A percentile compares a stretch with the other conserved stretches of the same genome.
Conservation (phyloP, 1,140 invertebrate genomes). For the Camponotus pennsylvanicus region DNA sequence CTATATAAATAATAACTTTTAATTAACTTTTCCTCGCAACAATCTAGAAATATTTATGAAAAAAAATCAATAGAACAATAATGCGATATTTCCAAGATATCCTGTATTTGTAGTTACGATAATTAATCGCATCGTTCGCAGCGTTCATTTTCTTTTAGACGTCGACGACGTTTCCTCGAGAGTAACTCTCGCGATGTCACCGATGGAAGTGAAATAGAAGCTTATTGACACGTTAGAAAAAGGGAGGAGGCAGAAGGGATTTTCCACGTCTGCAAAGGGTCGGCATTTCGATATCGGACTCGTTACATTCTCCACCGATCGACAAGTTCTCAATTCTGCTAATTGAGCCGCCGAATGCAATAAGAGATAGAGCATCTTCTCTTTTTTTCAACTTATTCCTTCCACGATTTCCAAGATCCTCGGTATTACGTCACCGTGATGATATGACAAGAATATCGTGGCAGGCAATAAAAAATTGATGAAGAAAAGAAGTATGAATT, state of each 20-base stretch:
- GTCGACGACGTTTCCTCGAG: conserved; percentile 20
- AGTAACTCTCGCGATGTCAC: conserved; percentile 15
- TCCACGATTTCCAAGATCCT: not conserved
- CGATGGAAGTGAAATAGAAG: conserved; percentile 34
- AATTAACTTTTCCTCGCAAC: not conserved
- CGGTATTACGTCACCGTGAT: not conserved
- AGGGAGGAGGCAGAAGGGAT: conserved; percentile 4
- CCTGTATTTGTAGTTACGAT: not conserved
- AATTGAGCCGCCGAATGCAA: conserved; percentile 64
- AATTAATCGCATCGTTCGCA: conserved; percentile 14
- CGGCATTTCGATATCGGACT: conserved; percentile 51
- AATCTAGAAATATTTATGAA: not conserved
- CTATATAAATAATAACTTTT: not conserved
- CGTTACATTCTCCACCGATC: conserved; percentile 51
- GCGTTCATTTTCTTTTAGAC: conserved; percentile 1
- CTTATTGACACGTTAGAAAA: conserved; percentile 41
- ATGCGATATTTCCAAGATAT: not conserved
- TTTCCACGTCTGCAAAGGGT: conserved; percentile 33
- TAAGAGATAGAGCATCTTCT: conserved; percentile 7
- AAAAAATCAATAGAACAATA: not conserved
- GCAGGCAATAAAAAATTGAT: conserved; percentile 35
- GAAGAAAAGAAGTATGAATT: conserved; percentile 11
- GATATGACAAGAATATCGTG: conserved; percentile 9
- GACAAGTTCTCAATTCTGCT: conserved; percentile 61
- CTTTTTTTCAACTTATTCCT: not conserved